These are phyloP conservation scores for Athene noctua DNA, from an alignment of 2,113 vertebrate species.

Conservation along the genomic window DNA sequence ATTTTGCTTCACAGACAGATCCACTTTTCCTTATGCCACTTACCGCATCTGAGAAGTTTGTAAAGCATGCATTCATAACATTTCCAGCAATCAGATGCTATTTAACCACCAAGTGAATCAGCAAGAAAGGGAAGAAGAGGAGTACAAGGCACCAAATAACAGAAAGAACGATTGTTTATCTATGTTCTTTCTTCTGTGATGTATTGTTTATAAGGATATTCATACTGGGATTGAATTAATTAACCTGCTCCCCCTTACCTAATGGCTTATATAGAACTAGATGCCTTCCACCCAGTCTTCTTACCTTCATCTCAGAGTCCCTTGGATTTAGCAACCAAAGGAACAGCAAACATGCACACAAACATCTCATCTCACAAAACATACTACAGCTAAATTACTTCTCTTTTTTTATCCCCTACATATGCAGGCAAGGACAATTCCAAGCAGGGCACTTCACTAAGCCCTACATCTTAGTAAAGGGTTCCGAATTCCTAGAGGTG, in stretches of 20 bases:
- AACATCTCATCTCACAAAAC: not conserved
- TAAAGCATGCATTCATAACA: not conserved
- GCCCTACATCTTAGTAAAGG: not conserved
- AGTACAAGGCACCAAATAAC: not conserved
- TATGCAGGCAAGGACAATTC: not conserved
- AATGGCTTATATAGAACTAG: not conserved
- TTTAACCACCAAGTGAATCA: not conserved
- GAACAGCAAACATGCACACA: not conserved
- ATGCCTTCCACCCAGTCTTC: not conserved
- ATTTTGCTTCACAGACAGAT: not conserved
- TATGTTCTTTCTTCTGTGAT: not conserved
- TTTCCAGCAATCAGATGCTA: not conserved
- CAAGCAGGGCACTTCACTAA: not conserved
- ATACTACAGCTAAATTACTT: not conserved
- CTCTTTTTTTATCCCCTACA: not conserved
- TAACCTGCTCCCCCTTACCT: not conserved
- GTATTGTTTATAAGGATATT: not conserved
- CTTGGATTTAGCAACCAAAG: not conserved
- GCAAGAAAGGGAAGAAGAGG: not conserved
- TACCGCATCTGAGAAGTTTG: not conserved
- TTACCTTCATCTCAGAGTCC: not conserved
- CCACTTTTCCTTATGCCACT: not conserved
- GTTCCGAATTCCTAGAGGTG: not conserved
- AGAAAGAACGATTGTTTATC: not conserved
- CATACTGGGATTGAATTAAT: not conserved